Percentiles rank a stretch among this genome's conserved stretches.
Evolutionary conservation across 2,888 invertebrate genomes (phyloP).

Genomic region (Apodemia hepburni): DNA sequence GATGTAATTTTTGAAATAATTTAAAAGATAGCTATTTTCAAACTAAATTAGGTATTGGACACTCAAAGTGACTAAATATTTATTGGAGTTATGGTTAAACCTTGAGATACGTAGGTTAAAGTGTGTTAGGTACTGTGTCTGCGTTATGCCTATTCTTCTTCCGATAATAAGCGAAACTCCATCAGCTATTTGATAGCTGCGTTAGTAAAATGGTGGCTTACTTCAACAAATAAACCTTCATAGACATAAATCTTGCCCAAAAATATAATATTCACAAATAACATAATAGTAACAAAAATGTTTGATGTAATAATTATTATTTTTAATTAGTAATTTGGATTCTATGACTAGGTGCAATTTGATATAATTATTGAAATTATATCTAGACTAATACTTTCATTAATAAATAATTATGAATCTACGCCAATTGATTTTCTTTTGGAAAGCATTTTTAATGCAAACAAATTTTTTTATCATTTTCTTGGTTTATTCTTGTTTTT

Average conservation of each 20-base stretch:
- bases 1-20: slow-evolving; percentile 15
- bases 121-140: neutral
- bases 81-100: slow-evolving; percentile 13
- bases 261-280: too few species aligned
- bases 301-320: too few species aligned
- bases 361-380: too few species aligned
- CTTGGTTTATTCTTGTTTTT: too few species aligned
- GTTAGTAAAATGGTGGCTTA: neutral
- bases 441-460: neutral
- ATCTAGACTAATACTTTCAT: too few species aligned
- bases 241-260: neutral
- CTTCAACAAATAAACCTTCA: too few species aligned
- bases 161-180: neutral
- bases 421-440: neutral
- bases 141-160: neutral
- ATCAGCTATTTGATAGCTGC: neutral
- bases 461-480: too few species aligned
- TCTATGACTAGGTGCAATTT: neutral
- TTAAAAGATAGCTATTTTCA: slow-evolving; percentile 6
- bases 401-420: too few species aligned
- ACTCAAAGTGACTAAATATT: slow-evolving; percentile 11
- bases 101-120: slow-evolving; percentile 5
- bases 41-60: slow-evolving; percentile 5
- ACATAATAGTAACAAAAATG: too few species aligned
- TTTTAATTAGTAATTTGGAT: neutral